Percentiles rank a stretch among this genome's conserved stretches.
Conservation (phyloP, 2,888 invertebrate genomes). For the Halictus quadricinctus region DNA sequence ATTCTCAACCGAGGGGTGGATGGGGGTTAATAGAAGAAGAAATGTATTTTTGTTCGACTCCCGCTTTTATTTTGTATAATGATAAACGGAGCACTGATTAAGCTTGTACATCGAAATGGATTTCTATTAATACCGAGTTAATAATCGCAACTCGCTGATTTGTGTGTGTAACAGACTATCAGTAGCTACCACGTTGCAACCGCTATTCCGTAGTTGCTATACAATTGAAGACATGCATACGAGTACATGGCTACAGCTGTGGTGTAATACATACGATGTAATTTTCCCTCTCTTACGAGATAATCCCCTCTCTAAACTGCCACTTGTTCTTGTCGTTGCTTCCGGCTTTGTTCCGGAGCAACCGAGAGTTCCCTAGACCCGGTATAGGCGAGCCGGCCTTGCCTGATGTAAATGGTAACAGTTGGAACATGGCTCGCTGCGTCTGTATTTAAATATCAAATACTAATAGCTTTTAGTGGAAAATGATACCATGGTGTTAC, state of each 20-base stretch:
- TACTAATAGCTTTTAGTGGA: background rate
- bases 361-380: background rate
- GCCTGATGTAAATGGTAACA: conserved; percentile 5
- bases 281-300: conserved; percentile 11
- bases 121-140: background rate
- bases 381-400: background rate
- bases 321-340: conserved; percentile 17
- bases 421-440: background rate
- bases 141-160: background rate
- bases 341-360: conserved; percentile 6
- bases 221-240: background rate
- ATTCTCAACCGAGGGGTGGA: too few relatives aligned
- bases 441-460: conserved; percentile 7
- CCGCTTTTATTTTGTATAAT: background rate
- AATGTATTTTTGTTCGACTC: background rate
- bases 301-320: conserved; percentile 15
- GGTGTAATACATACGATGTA: conserved; percentile 10
- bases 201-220: background rate
- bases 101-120: background rate
- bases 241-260: background rate
- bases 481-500: background rate
- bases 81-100: background rate
- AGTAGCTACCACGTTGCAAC: background rate
- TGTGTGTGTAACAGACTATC: background rate
- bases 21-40: too few relatives aligned